phyloP scores from a whole-genome alignment of 2,113 vertebrate genomes.

The Rhombomys opimus region DNA sequence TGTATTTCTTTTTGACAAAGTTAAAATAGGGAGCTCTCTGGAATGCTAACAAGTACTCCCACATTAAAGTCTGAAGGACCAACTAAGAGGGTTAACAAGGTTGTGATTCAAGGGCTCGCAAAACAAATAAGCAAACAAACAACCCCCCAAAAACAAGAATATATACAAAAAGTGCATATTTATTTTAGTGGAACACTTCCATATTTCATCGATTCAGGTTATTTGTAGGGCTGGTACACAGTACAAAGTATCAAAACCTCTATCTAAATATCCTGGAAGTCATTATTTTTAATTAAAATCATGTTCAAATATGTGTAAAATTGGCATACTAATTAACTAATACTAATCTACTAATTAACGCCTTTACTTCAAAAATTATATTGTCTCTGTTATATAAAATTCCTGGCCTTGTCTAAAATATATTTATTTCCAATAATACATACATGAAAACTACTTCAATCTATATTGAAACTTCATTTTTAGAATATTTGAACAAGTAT shows the following conservation, averaged over 20 bases:
- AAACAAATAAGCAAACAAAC: background rate
- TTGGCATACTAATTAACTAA: no score
- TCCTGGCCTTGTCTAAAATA: background rate
- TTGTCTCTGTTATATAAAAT: background rate
- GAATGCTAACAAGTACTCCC: background rate
- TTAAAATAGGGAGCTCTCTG: background rate
- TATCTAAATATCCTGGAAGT: background rate
- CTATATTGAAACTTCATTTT: background rate
- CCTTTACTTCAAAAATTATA: background rate
- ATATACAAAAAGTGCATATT: background rate
- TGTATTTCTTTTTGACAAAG: background rate
- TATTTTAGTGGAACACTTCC: background rate
- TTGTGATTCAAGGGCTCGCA: background rate
- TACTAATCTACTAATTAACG: background rate
- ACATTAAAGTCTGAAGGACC: background rate
- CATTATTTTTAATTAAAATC: background rate
- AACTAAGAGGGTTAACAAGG: background rate
- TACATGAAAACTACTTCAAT: background rate
- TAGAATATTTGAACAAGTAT: background rate
- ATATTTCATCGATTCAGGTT: background rate
- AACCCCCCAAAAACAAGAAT: background rate
- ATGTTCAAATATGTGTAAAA: background rate
- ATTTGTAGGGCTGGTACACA: background rate
- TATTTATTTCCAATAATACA: background rate
- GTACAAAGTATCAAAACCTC: background rate